Conservation (phyloP, 37 sponge, comb jelly and placozoan species). For the Diacarnus erythraeanus region DNA sequence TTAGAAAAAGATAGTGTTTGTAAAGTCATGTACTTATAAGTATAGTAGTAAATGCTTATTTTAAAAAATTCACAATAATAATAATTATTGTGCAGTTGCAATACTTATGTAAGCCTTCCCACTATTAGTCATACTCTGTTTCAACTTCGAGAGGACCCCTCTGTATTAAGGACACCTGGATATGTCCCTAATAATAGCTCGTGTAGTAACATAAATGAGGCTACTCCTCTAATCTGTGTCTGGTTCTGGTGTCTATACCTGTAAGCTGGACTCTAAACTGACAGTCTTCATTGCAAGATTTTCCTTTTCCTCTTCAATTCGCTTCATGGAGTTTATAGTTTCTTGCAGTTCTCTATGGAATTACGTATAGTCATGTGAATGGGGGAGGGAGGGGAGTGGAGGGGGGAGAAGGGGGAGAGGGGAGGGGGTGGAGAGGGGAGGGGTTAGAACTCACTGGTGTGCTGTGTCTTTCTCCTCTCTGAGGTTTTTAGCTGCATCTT, state of each 20-base stretch:
- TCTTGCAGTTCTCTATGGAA: slow-evolving; percentile 74
- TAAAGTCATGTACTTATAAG: too few species aligned
- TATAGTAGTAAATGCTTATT: too few species aligned
- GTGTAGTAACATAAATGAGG: too few species aligned
- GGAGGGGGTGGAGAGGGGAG: too few species aligned
- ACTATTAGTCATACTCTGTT: neutral
- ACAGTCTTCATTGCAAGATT: slow-evolving; percentile 35
- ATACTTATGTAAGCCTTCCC: too few species aligned
- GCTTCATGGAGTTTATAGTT: slow-evolving; percentile 71
- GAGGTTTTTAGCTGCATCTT: slow-evolving; percentile 68
- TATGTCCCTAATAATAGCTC: too few species aligned
- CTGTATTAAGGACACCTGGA: neutral
- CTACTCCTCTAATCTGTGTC: too few species aligned
- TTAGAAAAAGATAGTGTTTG: too few species aligned
- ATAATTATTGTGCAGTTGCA: too few species aligned
- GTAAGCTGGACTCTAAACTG: slow-evolving; percentile 41
- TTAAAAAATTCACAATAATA: neutral
- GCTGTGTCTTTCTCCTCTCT: slow-evolving; percentile 78
- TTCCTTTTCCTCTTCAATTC: slow-evolving; percentile 79
- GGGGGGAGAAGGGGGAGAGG: too few species aligned
- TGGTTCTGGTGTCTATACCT: too few species aligned
- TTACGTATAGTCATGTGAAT: neutral
- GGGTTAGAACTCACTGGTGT: slow-evolving; percentile 47
- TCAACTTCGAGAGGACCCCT: neutral
- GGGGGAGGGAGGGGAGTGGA: too few species aligned